Evolutionary conservation across 2,797 vertebrate species (phyloP), one percentile per base, ranked within the genome.

Genomic region (Pempheris klunzingeri): DNA sequence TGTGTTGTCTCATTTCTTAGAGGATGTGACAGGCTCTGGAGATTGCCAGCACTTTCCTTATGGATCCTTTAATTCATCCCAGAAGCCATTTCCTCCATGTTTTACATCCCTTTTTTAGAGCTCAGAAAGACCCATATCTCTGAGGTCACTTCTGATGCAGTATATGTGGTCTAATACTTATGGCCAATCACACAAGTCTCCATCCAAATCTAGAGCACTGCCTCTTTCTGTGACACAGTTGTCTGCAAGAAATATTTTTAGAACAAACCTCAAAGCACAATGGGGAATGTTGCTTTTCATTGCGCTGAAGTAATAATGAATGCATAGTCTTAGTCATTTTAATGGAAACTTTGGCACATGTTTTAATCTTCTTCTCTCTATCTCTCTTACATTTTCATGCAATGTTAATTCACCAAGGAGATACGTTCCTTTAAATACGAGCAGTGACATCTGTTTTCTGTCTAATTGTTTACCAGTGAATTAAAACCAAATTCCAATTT

Each of bases 401-500:
- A 73, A 71, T 41, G 69, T 77, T 50, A 81, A 74, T 80, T 74
- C 57, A 66, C 59, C 30, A 43, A 75, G 66, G 47, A 80, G 77
- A 90, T 85, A 86, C 80, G 78, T 83, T 67, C 71, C 82, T 88
- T 90, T 90, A 80, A 83, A 89, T 78, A 80, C 32, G 77, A 68
- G 83, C 84, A 89, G 60, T 82, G 78, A 92, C 94, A 94, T 94
- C 92, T 95, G 92, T 90, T 95, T 94, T 92, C 81, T 86, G 90
- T 94, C 88, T 91, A 83, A 92, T 92, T 95, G 93, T 94, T 95
- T 95, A 93, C 91, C 81, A 92, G 89, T 65, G 74, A 92, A 94
- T 93, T 92, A 92, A 92, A 93, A 83, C 77, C 26, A 92, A 93
- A 95, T 93, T 94, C 89, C 89, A 90, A 80, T 90, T 93, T 88